phyloP scores from a whole-genome alignment of 2,888 invertebrate genomes.

The Heliconius ethilla region DNA sequence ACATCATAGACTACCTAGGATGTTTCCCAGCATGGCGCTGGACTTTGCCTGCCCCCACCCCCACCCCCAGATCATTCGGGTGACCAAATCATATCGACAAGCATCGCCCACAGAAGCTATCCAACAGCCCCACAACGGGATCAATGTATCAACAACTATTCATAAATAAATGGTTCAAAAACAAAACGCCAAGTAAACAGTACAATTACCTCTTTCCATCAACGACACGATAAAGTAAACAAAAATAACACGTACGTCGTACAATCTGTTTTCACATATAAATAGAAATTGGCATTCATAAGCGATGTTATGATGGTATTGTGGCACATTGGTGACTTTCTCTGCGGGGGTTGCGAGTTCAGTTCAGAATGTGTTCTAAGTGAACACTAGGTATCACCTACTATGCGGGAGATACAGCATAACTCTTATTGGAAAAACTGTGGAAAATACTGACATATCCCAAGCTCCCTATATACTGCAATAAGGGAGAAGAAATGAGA shows the following conservation, averaged over 20 bases:
- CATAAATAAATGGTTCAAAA: background rate
- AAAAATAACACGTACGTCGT: background rate
- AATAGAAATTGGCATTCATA: conserved; percentile 18
- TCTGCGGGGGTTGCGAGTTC: background rate
- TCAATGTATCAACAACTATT: background rate
- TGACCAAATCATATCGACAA: background rate
- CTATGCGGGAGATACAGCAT: too few species aligned
- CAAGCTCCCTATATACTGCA: too few species aligned
- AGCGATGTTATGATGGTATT: background rate
- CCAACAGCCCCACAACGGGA: background rate
- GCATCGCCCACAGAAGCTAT: background rate
- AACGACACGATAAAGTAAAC: conserved; percentile 8
- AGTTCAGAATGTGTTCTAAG: too few species aligned
- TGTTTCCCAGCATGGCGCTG: too few species aligned
- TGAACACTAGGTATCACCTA: too few species aligned
- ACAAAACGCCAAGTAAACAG: background rate
- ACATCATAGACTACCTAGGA: too few species aligned
- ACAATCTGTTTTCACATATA: conserved; percentile 4
- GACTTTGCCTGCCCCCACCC: too few species aligned
- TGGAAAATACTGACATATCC: too few species aligned
- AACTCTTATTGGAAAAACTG: too few species aligned
- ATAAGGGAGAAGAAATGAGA: too few species aligned
- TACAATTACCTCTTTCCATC: background rate
- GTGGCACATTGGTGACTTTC: background rate
- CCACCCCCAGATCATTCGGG: too few species aligned